Conservation (phyloP, 2,113 vertebrate species). For the Phocoena phocoena region DNA sequence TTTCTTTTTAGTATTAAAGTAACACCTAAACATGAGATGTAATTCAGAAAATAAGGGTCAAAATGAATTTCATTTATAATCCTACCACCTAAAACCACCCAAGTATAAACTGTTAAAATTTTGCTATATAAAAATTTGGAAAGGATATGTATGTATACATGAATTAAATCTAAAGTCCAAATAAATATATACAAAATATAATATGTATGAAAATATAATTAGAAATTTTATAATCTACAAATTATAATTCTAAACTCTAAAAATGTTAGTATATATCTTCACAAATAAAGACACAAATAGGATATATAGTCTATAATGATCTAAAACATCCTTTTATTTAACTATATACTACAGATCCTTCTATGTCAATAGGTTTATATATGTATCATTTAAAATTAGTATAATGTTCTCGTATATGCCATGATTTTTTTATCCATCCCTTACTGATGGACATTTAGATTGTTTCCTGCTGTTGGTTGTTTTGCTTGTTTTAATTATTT, state of each 20-base stretch:
- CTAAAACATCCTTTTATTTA: constrained; percentile 12
- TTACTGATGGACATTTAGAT: background rate
- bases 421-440: background rate
- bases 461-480: background rate
- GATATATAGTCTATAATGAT: background rate
- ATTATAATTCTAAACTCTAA: background rate
- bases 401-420: background rate
- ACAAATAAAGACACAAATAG: background rate
- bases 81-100: background rate
- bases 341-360: background rate
- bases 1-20: constrained; percentile 27
- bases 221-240: background rate
- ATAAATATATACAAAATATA: background rate
- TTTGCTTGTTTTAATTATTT: background rate
- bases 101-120: constrained; percentile 23
- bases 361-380: background rate
- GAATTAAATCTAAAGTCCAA: background rate
- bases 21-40: background rate
- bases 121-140: background rate
- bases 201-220: background rate
- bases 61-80: background rate
- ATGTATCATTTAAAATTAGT: background rate
- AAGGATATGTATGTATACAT: background rate
- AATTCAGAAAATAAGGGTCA: background rate
- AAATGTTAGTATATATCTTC: background rate